Evolutionary conservation across 2,888 invertebrate species (phyloP), one percentile per base, ranked within the genome.

Genomic region (Saturnia japonica): DNA sequence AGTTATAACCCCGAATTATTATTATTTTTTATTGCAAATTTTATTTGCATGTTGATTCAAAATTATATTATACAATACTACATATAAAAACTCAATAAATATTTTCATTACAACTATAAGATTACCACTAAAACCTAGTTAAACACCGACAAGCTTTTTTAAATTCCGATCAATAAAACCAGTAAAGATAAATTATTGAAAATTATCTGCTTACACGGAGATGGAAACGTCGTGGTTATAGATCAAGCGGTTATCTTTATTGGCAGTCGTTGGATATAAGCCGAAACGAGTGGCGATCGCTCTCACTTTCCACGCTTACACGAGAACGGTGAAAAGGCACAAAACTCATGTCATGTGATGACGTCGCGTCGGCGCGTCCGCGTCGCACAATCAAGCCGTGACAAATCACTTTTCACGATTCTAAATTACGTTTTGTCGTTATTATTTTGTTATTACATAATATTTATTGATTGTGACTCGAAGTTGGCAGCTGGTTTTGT

Each of bases 391-490:
- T 11, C 3, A 19, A 64, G 64, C 64, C 64, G 19, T 40, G 40
- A 64, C 40, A 64, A 64, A 64, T 40, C 9, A n/a, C 34, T 22
- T 40, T 40, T 22, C 16, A 64, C n/a, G 40, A 28, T 25, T 28
- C 28, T 16, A 16, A 62, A 28, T 62, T 62, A 40, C 64, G 40
- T 25, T 25, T 57, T 57, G 25, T 14, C 57, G 12, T 51, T 1
- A 16, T 14, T 57, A 28, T 57, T 71, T 47, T 28, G 68, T 68
- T 68, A 68, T 71, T 71, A 72, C 60, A 67, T 67, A 47, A 14
- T 14, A 14, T 7, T 47, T 54, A n/a, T 54, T 54, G 1, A n/a
- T n/a, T 22, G n/a, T 54, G 54, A 54, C 47, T 19, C 19, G 19
- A 19, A 2, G 19, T 47, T 6, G 2, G 34, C n/a, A n/a, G n/a